These are phyloP conservation scores for Loris lydekkerianus DNA, from an alignment of 2,797 vertebrate species.

Conservation along the genomic window DNA sequence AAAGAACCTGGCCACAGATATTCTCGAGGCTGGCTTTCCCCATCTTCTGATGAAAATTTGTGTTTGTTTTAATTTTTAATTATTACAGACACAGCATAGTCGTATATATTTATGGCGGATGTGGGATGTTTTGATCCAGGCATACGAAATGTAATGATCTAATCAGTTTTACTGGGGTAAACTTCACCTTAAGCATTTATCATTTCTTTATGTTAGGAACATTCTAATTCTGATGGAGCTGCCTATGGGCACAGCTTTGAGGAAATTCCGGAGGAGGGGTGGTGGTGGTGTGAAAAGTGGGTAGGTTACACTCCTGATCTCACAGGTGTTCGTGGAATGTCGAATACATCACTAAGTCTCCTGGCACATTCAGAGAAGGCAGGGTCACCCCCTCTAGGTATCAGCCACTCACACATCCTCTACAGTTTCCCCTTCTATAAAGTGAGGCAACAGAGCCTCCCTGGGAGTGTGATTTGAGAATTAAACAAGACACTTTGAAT, in stretches of 20 bases:
- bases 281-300: neutral
- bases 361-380: neutral
- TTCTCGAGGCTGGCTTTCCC: neutral
- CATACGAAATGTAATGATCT: neutral
- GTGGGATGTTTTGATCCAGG: neutral
- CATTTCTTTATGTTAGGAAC: neutral
- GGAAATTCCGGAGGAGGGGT: neutral
- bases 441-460: neutral
- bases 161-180: neutral
- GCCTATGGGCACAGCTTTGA: neutral
- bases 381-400: neutral
- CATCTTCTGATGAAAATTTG: neutral
- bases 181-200: neutral
- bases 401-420: no score
- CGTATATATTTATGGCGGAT: neutral
- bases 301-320: no score
- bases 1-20: neutral
- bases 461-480: neutral
- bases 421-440: neutral
- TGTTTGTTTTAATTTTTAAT: neutral
- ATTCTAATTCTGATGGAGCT: neutral
- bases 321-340: neutral
- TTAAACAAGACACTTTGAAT: neutral
- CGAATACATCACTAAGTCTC: no score
- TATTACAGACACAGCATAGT: neutral